Percentiles rank a stretch among this genome's conserved stretches.
Conservation (phyloP, 2,888 invertebrate species). For the Macroteleia sp. region DNA sequence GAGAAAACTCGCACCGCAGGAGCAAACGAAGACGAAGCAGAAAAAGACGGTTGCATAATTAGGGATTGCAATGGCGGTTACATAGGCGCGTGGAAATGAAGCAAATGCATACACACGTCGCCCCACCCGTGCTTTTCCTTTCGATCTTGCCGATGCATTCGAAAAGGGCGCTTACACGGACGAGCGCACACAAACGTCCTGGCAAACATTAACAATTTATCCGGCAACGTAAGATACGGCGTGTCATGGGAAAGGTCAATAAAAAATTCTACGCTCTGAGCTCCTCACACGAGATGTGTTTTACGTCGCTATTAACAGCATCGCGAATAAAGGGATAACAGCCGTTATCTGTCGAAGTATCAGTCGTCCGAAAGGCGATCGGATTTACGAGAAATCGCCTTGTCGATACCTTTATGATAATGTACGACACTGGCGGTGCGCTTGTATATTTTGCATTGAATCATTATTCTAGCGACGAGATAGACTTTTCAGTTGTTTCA, state of each 20-base stretch:
- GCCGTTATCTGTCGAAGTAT: no score
- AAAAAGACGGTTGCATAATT: slow-evolving; percentile 57
- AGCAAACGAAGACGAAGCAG: slow-evolving; percentile 28
- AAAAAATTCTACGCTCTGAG: slow-evolving; percentile 71
- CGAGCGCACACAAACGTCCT: slow-evolving; percentile 1
- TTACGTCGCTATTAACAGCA: no score
- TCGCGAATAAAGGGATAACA: no score
- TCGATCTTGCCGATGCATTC: slow-evolving; percentile 7
- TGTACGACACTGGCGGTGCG: no score
- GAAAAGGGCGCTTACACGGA: background rate
- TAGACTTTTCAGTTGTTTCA: no score
- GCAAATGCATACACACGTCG: slow-evolving; percentile 16
- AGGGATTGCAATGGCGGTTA: slow-evolving; percentile 48
- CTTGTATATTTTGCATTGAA: no score
- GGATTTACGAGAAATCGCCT: no score
- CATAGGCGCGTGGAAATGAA: slow-evolving; percentile 39
- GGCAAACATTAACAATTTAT: slow-evolving; percentile 52
- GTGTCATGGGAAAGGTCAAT: slow-evolving; percentile 80
- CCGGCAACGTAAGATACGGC: slow-evolving; percentile 39
- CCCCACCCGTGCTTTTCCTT: slow-evolving; percentile 37
- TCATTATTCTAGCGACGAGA: no score
- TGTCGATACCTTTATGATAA: no score
- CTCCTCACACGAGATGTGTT: slow-evolving; percentile 59
- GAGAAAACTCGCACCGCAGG: slow-evolving; percentile 74
- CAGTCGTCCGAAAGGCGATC: no score